Evolutionary conservation across 2,888 invertebrate species (phyloP).

Genomic region (Antheraea yamamai): DNA sequence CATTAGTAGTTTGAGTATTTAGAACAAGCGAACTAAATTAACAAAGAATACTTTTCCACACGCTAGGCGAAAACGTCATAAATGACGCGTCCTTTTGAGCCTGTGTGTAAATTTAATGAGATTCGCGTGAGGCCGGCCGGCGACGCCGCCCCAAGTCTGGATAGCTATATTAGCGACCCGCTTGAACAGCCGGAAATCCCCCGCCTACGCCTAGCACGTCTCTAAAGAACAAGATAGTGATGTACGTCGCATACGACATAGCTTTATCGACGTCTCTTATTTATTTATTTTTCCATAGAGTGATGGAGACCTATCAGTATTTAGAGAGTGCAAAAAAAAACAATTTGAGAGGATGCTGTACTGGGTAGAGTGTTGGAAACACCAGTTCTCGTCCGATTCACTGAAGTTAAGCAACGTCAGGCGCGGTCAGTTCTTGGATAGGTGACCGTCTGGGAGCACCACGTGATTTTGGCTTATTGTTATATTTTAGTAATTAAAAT

Average conservation of each 20-base stretch:
- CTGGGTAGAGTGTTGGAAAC: too few relatives aligned
- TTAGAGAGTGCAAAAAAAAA: neutral
- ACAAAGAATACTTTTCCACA: constrained; percentile 25
- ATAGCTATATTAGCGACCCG: constrained; percentile 65
- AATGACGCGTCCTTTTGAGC: constrained; percentile 50
- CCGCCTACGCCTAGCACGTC: constrained; percentile 49
- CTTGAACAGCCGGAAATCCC: constrained; percentile 64
- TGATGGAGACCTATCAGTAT: too few relatives aligned
- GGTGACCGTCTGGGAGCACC: constrained; percentile 76
- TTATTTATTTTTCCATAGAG: neutral
- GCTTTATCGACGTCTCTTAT: constrained; percentile 24
- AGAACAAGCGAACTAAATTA: constrained; percentile 40
- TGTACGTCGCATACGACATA: constrained; percentile 25
- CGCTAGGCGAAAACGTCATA: constrained; percentile 25
- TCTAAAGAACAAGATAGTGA: constrained; percentile 54
- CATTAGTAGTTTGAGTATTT: neutral
- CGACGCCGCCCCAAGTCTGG: constrained; percentile 63
- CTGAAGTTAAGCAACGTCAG: constrained; percentile 68
- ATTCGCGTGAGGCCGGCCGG: constrained; percentile 64
- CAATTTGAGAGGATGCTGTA: too few relatives aligned
- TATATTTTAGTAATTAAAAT: too few relatives aligned
- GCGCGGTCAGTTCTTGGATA: constrained; percentile 78
- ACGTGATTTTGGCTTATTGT: constrained; percentile 34
- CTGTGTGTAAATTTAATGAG: constrained; percentile 78
- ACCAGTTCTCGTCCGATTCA: too few relatives aligned